Evolutionary conservation across 2,888 invertebrate species (phyloP).

Genomic region (Cristatella mucedo): DNA sequence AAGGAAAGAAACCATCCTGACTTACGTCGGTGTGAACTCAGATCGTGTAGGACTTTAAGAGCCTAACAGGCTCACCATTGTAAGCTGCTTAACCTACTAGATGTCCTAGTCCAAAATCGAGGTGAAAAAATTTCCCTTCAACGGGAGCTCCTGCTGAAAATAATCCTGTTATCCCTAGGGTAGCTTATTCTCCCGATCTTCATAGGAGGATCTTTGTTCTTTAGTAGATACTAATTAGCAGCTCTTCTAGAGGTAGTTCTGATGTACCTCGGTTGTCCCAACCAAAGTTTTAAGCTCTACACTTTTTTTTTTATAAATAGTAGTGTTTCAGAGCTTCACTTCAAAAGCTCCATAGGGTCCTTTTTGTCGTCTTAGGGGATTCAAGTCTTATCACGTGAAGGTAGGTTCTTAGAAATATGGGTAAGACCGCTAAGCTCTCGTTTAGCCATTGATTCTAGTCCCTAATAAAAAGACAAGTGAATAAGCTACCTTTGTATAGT

Average conservation of each 20-base stretch:
- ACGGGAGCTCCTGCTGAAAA: conserved; percentile 58
- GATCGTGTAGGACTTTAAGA: conserved; percentile 68
- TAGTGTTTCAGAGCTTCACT: no score
- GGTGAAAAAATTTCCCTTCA: conserved; percentile 60
- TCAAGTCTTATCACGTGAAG: conserved; percentile 51
- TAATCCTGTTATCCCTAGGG: no score
- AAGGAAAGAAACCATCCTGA: conserved; percentile 70
- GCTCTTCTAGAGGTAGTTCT: no score
- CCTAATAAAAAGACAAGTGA: conserved; percentile 19
- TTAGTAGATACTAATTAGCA: conserved; percentile 7
- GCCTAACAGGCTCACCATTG: conserved; percentile 48
- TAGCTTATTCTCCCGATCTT: no score
- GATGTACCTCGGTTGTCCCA: conserved; percentile 17
- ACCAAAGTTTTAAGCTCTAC: conserved; percentile 40
- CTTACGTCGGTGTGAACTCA: conserved; percentile 71
- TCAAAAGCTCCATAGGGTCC: conserved; percentile 61
- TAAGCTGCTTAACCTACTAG: conserved; percentile 51
- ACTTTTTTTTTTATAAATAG: no score
- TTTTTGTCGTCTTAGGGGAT: conserved; percentile 53
- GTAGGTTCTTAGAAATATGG: conserved; percentile 43
- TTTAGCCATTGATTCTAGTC: no score
- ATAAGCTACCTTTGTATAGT: conserved; percentile 25
- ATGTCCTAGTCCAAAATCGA: conserved; percentile 72
- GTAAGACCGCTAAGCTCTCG: conserved; percentile 48
- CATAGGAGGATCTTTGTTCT: conserved; percentile 12